These are phyloP conservation scores for Porites divaricata DNA, from an alignment of 92 coral and sea anemone species.

Conservation along the genomic window DNA sequence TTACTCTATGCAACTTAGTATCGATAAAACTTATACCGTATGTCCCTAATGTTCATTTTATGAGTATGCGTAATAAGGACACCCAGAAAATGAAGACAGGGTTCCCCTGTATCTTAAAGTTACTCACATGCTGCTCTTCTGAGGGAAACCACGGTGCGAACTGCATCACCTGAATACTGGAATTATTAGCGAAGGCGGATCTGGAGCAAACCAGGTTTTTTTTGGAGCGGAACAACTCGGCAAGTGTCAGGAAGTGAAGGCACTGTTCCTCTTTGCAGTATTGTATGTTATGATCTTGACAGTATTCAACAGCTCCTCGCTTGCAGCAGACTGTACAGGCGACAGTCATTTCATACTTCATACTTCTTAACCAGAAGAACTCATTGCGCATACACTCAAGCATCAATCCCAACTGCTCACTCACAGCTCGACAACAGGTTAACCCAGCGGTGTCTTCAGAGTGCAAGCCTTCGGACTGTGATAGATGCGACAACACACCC, in stretches of 20 bases:
- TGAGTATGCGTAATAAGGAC: too few species aligned
- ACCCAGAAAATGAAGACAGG: too few species aligned
- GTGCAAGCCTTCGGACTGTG: background rate
- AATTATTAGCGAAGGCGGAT: background rate
- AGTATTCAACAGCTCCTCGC: background rate
- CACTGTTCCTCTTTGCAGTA: background rate
- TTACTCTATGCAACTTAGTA: too few species aligned
- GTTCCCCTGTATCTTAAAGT: background rate
- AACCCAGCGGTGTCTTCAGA: background rate
- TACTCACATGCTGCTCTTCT: background rate
- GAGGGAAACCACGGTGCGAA: background rate
- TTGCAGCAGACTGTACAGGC: conserved; percentile 35
- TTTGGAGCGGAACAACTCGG: background rate
- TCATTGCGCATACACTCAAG: conserved; percentile 23
- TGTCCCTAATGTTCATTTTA: too few species aligned
- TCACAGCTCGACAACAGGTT: background rate
- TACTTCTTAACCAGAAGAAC: conserved; percentile 29
- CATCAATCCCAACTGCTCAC: conserved; percentile 2
- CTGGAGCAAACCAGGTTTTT: background rate
- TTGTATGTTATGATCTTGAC: background rate
- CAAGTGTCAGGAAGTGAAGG: background rate
- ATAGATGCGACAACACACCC: background rate
- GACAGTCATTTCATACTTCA: conserved; percentile 15
- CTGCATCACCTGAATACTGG: background rate
- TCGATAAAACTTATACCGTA: too few species aligned